Evolutionary conservation across 2,797 vertebrate species (phyloP).

Genomic region (Propithecus perrieri): DNA sequence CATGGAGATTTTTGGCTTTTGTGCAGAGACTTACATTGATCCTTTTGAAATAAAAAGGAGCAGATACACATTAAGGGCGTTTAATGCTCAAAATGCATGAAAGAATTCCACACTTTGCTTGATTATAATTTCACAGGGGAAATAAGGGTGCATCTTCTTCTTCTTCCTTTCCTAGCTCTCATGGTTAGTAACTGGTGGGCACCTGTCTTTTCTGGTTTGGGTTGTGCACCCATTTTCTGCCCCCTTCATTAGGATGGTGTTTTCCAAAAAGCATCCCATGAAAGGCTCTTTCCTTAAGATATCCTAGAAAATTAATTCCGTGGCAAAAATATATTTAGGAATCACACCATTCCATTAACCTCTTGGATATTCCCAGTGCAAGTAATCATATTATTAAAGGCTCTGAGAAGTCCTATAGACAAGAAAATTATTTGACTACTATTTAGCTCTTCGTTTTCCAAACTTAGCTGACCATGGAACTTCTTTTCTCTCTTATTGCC

Average conservation of each 20-base stretch:
- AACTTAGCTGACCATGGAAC: not conserved
- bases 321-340: not conserved
- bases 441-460: not conserved
- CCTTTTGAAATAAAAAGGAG: not conserved
- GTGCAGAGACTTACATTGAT: not conserved
- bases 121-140: not conserved
- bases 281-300: not conserved
- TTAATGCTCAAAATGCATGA: not conserved
- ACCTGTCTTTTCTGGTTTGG: not conserved
- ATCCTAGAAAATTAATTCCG: not conserved
- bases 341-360: not conserved
- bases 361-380: not conserved
- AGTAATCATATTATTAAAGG: not conserved
- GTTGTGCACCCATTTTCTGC: not conserved
- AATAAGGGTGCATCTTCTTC: not conserved
- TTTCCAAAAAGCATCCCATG: not conserved
- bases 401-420: not conserved
- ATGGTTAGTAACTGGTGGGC: not conserved
- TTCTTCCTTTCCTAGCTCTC: not conserved
- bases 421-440: not conserved
- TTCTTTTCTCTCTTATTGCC: not conserved
- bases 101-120: not conserved
- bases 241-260: not conserved
- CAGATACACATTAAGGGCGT: not conserved
- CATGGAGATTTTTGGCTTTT: not conserved